Base-by-base conservation (phyloP, 2,888 invertebrate species). In the Bombylius discolor region DNA sequence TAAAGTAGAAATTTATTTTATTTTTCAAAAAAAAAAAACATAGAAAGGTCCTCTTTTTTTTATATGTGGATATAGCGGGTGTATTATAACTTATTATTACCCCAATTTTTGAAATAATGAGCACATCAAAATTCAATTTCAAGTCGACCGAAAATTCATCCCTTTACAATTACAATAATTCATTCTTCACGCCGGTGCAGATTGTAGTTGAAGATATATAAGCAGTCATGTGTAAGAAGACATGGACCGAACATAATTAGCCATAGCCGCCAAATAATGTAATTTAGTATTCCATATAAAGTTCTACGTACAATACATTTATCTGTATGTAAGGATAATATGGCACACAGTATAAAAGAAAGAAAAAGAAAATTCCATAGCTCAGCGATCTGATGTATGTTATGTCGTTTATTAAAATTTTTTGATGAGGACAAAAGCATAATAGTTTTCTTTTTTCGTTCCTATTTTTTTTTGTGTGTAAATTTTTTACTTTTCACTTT, bases 51-150 rank as follows among this genome's bases (percentile, higher is more conserved):
- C 23, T 23, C 23, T 23, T 23, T 23, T 23, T 23, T 23, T 23
- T 23, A 23, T 23, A 23, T 23, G 3, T 23, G 23, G 23, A 23
- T 23, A 23, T 23, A 23, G 23, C 23, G 23, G 23, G 23, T 23
- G 23, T 23, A 23, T 23, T 23, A 23, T 23, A 23, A 48, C 32
- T 49, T 31, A 44, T 54, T 54, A 54, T 54, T 54, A 49, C 49
- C 54, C 54, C 54, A 54, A 54, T 54, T 54, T 54, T 48, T 42
- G 44, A 45, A 54, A 39, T 54, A 54, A 49, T 54, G 56, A 52
- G 53, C 54, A 67, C 65, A 67, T 69, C 69, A 68, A 67, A 66
- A 68, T 68, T 68, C 68, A 68, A 69, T 69, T 69, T 69, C 67
- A 69, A 68, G 66, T 68, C 68, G 69, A 68, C 68, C 67, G 39